Evolutionary conservation across 2,888 invertebrate species (phyloP).

Genomic region (Macrosoma leucophasiata): DNA sequence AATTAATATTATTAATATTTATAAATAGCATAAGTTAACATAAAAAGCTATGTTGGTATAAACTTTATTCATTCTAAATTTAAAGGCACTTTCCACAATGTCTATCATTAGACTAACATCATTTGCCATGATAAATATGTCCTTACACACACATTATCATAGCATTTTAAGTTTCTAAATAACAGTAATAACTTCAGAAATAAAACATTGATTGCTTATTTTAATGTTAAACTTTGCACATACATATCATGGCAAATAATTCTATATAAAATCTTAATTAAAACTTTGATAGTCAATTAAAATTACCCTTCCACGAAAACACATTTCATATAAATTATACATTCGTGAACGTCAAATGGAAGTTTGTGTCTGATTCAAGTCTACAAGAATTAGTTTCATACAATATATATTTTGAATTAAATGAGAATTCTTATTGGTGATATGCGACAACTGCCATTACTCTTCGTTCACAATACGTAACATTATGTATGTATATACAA

Average conservation of each 20-base stretch:
- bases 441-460: slow-evolving; percentile 41
- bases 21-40: slow-evolving; percentile 75
- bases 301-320: slow-evolving; percentile 59
- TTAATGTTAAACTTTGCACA: slow-evolving; percentile 24
- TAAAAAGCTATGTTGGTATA: slow-evolving; percentile 75
- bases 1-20: slow-evolving; percentile 73
- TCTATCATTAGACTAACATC: slow-evolving; percentile 55
- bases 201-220: slow-evolving; percentile 19
- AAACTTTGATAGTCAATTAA: slow-evolving; percentile 54
- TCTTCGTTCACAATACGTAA: slow-evolving; percentile 39
- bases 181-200: not conserved
- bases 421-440: slow-evolving; percentile 35
- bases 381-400: slow-evolving; percentile 12
- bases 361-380: slow-evolving; percentile 12
- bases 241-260: slow-evolving; percentile 41
- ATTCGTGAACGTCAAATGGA: slow-evolving; percentile 27
- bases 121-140: slow-evolving; percentile 55
- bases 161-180: not conserved
- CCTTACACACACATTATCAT: slow-evolving; percentile 15
- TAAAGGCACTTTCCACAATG: slow-evolving; percentile 75
- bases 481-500: slow-evolving; percentile 50
- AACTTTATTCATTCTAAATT: slow-evolving; percentile 71
- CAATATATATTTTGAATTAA: slow-evolving; percentile 13
- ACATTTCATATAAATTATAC: slow-evolving; percentile 29
- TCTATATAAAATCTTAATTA: slow-evolving; percentile 37